Evolutionary conservation across 2,797 vertebrate species (phyloP).

Genomic region (Naso thynnoides): DNA sequence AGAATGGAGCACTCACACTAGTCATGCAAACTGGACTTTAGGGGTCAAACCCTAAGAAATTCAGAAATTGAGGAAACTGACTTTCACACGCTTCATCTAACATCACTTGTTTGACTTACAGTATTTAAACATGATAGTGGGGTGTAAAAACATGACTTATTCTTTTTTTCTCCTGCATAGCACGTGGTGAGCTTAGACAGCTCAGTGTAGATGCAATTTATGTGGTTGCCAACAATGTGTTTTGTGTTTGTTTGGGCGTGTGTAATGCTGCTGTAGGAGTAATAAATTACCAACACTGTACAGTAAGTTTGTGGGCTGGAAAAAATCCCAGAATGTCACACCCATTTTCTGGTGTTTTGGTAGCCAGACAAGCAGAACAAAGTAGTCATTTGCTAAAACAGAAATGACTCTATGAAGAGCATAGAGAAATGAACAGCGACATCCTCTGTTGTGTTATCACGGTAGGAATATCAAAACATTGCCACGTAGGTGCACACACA

Average conservation of each 20-base stretch:
- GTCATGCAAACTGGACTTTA: too few species aligned
- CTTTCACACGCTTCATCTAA: too few species aligned
- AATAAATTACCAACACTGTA: neutral
- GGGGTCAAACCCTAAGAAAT: neutral
- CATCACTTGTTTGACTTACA: too few species aligned
- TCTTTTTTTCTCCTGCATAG: too few species aligned
- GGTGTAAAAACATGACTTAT: too few species aligned
- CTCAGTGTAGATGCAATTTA: too few species aligned
- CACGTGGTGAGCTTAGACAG: too few species aligned
- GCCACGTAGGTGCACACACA: constrained; percentile 9
- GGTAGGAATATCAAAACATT: constrained; percentile 13
- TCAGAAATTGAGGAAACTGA: neutral
- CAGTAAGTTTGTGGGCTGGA: neutral
- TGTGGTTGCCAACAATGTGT: too few species aligned
- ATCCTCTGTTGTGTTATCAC: constrained; percentile 20
- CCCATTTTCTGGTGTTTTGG: neutral
- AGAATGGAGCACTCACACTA: too few species aligned
- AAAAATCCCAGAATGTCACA: neutral
- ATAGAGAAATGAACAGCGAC: neutral
- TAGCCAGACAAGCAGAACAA: neutral
- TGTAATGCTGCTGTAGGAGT: neutral
- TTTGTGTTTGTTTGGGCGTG: too few species aligned
- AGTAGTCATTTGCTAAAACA: neutral
- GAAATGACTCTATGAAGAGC: neutral
- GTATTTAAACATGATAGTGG: too few species aligned